Conservation (phyloP, 2,888 invertebrate genomes). For the Zaprionus obscuricornis region DNA sequence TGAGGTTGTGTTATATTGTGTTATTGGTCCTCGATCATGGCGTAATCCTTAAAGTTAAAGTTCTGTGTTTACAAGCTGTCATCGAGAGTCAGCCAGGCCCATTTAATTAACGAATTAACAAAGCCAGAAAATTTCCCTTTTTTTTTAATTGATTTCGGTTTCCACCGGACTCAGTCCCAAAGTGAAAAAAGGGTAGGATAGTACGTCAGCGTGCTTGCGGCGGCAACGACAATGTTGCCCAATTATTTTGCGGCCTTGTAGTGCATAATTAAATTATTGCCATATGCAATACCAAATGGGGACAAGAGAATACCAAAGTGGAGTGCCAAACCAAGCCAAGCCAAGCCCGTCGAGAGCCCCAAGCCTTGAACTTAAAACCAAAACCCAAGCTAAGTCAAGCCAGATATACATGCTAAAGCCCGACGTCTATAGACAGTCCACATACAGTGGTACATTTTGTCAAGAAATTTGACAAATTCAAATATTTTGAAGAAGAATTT, state of each 20-base stretch:
- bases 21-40: conserved; percentile 50
- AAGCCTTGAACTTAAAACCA: conserved; percentile 1
- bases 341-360: conserved; percentile 8
- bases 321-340: conserved; percentile 5
- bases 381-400: too few species aligned
- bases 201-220: conserved; percentile 25
- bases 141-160: conserved; percentile 61
- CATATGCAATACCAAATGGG: conserved; percentile 68
- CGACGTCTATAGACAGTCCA: too few species aligned
- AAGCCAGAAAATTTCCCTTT: conserved; percentile 71
- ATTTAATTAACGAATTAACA: conserved; percentile 78
- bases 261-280: conserved; percentile 78
- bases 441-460: too few species aligned
- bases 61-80: conserved; percentile 71
- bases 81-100: conserved; percentile 60
- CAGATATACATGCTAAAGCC: too few species aligned
- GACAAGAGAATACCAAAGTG: conserved; percentile 28
- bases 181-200: background rate
- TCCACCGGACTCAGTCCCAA: background rate
- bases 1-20: background rate
- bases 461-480: too few species aligned
- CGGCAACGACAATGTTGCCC: conserved; percentile 38
- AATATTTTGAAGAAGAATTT: too few species aligned
- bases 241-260: conserved; percentile 74
- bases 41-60: conserved; percentile 72